Conservation (phyloP, 2,888 invertebrate genomes). For the Ommatoiulus sabulosus region DNA sequence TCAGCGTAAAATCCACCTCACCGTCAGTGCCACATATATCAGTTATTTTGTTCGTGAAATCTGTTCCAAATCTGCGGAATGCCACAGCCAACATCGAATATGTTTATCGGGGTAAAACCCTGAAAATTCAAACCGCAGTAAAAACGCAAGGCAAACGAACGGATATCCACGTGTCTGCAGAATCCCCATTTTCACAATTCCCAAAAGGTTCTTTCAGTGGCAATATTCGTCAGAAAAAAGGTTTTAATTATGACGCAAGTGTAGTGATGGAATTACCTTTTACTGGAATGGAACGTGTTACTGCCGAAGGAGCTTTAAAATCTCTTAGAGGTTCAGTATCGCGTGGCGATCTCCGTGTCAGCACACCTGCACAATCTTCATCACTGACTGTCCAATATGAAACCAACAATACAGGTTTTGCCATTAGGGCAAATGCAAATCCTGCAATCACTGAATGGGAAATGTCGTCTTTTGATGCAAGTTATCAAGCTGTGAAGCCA, state of each 20-base stretch:
- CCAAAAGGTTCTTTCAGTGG: constrained; percentile 52
- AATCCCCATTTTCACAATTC: constrained; percentile 34
- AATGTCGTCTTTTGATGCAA: neutral
- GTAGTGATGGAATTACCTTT: neutral
- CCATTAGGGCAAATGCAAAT: neutral
- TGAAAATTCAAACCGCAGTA: constrained; percentile 42
- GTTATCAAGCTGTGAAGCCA: neutral
- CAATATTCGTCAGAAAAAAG: constrained; percentile 13
- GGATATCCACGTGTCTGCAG: neutral
- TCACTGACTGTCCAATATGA: neutral
- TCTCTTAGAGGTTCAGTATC: neutral
- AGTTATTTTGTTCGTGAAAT: neutral
- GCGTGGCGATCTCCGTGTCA: neutral
- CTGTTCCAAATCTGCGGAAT: neutral
- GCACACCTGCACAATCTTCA: neutral
- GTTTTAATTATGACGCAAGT: neutral
- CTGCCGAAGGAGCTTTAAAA: neutral
- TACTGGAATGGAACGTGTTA: neutral
- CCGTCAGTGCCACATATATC: neutral
- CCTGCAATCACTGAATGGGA: constrained; percentile 13
- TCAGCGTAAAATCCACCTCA: constrained; percentile 43
- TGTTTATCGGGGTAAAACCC: neutral
- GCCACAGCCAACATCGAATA: neutral
- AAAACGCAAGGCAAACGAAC: constrained; percentile 42
- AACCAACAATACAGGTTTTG: constrained; percentile 44